Percentiles rank a stretch among this genome's conserved stretches.
These are phyloP conservation scores for Ophion slaviceki DNA, from an alignment of 2,888 invertebrate genomes.

Conservation along the genomic window DNA sequence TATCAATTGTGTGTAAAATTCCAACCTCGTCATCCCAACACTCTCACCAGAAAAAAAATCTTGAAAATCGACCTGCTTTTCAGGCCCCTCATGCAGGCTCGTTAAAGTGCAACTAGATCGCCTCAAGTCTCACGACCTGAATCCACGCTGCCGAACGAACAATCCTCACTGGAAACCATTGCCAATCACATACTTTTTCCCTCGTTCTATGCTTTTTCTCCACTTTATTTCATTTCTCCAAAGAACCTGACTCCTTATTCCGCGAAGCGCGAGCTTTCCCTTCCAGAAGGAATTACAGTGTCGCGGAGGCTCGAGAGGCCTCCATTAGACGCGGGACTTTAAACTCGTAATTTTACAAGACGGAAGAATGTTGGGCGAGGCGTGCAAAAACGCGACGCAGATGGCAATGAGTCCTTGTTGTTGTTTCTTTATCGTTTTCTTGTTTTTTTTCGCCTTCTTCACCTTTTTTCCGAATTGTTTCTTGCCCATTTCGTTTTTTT, in stretches of 20 bases:
- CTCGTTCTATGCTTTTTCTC: too few relatives aligned
- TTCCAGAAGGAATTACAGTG: neutral
- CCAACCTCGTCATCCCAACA: too few relatives aligned
- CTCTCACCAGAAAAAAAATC: too few relatives aligned
- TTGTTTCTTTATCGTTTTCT: constrained; percentile 1
- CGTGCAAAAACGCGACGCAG: constrained; percentile 36
- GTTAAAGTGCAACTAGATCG: too few relatives aligned
- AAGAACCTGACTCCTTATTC: neutral
- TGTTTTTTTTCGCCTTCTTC: constrained; percentile 19
- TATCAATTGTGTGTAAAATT: too few relatives aligned
- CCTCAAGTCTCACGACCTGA: too few relatives aligned
- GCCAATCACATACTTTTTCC: too few relatives aligned
- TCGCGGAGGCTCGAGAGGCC: neutral
- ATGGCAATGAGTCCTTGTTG: constrained; percentile 36
- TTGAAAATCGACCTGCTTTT: too few relatives aligned
- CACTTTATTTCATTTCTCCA: too few relatives aligned
- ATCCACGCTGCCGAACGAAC: too few relatives aligned
- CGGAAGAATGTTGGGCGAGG: constrained; percentile 51
- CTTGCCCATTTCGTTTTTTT: constrained; percentile 10
- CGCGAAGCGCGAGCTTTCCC: neutral
- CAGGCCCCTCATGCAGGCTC: too few relatives aligned
- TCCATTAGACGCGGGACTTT: constrained; percentile 35
- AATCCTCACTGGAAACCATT: too few relatives aligned
- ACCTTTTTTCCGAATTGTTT: constrained; percentile 5
- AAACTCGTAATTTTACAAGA: constrained; percentile 41